Conservation (phyloP, 2,888 invertebrate species). For the Tigriopus californicus region DNA sequence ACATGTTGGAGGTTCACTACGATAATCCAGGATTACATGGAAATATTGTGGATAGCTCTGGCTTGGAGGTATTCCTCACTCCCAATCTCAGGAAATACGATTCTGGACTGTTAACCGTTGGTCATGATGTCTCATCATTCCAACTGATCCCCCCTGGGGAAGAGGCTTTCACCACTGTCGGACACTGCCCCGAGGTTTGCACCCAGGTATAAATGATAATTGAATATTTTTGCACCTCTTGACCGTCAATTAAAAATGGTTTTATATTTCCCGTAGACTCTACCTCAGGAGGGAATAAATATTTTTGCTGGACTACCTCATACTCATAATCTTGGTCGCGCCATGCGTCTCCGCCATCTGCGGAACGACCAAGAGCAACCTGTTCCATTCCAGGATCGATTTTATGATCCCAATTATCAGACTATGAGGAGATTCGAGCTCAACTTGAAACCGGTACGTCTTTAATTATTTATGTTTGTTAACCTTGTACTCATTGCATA, state of each 20-base stretch:
- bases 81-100: slow-evolving; percentile 36
- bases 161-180: slow-evolving; percentile 35
- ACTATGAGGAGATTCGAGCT: slow-evolving; percentile 56
- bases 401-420: slow-evolving; percentile 68
- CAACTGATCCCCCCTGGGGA: slow-evolving; percentile 67
- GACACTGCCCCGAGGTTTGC: slow-evolving; percentile 10
- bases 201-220: neutral
- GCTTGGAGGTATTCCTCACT: slow-evolving; percentile 23
- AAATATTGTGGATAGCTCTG: slow-evolving; percentile 23
- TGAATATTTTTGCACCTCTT: too few species aligned
- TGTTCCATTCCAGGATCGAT: slow-evolving; percentile 22
- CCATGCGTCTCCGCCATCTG: slow-evolving; percentile 53
- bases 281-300: slow-evolving; percentile 55
- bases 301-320: slow-evolving; percentile 62
- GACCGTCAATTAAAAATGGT: neutral
- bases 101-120: slow-evolving; percentile 57
- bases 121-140: slow-evolving; percentile 55
- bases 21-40: slow-evolving; percentile 13
- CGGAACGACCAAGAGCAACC: slow-evolving; percentile 53
- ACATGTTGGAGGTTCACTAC: slow-evolving; percentile 48
- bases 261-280: slow-evolving; percentile 7
- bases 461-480: neutral
- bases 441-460: slow-evolving; percentile 1
- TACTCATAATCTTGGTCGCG: slow-evolving; percentile 43
- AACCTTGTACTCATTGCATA: too few species aligned